A percentile compares a stretch with the other conserved stretches of the same genome.
Evolutionary conservation across 2,113 vertebrate species (phyloP).

Genomic region (Anguilla rostrata): DNA sequence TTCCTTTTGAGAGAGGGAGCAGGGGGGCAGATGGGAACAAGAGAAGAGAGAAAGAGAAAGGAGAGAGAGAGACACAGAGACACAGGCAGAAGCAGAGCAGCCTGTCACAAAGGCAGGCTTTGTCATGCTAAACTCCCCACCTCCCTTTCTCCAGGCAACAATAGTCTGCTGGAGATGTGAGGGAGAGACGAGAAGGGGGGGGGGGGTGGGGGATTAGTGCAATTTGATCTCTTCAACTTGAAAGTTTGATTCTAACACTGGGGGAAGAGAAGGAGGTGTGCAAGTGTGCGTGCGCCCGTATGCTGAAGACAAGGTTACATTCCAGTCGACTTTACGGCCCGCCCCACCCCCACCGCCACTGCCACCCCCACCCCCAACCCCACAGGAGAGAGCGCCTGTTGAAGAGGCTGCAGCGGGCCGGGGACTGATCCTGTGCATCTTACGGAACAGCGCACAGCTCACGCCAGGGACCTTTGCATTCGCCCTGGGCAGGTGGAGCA

Average conservation of each 20-base stretch:
- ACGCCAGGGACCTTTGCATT: not conserved
- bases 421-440: not conserved
- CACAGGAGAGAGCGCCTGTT: not conserved
- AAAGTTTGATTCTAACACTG: slow-evolving; percentile 44
- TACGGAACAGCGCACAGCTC: not conserved
- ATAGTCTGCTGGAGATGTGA: slow-evolving; percentile 53
- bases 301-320: not conserved
- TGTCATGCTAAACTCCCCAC: slow-evolving; percentile 64
- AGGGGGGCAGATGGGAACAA: slow-evolving; percentile 33
- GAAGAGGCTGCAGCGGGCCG: not conserved
- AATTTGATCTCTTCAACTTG: slow-evolving; percentile 59
- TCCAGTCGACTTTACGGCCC: not conserved
- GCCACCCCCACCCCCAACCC: too few relatives aligned
- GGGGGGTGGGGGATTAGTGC: slow-evolving; percentile 57
- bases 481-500: not conserved
- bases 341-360: not conserved
- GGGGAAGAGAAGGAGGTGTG: slow-evolving; percentile 45
- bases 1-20: slow-evolving; percentile 32
- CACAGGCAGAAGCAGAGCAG: slow-evolving; percentile 50
- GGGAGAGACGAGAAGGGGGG: slow-evolving; percentile 28
- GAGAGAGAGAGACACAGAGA: slow-evolving; percentile 45
- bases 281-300: slow-evolving; percentile 21
- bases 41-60: slow-evolving; percentile 38
- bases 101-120: slow-evolving; percentile 59
- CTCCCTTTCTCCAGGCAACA: slow-evolving; percentile 45